A percentile compares a stretch with the other conserved stretches of the same genome.
Conservation (phyloP, 1,140 invertebrate species). For the Nasonia longicornis region DNA sequence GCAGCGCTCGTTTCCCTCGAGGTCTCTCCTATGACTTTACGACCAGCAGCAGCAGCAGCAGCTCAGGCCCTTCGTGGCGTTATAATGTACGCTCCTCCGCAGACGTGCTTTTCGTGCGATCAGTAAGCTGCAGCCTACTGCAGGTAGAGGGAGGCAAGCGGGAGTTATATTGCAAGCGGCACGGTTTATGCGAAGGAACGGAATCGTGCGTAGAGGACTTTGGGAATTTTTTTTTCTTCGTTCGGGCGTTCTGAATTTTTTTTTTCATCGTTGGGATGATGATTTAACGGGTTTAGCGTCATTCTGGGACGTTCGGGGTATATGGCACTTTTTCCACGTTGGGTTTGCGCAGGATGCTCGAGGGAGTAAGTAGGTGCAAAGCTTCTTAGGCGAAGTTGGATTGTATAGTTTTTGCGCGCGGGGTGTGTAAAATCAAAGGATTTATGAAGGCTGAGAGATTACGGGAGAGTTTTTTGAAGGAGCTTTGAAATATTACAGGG, state of each 20-base stretch:
- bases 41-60: background rate
- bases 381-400: background rate
- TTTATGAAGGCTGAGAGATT: background rate
- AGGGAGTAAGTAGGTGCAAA: background rate
- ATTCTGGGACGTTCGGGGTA: constrained; percentile 2
- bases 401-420: background rate
- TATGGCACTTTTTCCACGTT: background rate
- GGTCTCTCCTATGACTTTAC: constrained; percentile 27
- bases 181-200: background rate
- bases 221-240: background rate
- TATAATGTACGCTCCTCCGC: background rate
- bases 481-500: too few relatives aligned
- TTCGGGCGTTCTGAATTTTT: background rate
- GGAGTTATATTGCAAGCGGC: background rate
- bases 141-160: background rate
- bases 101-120: background rate
- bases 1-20: background rate
- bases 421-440: background rate
- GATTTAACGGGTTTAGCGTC: constrained; percentile 13
- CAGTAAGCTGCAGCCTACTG: background rate
- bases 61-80: background rate
- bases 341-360: background rate
- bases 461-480: too few relatives aligned
- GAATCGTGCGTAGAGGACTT: background rate
- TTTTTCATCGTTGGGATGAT: background rate